Evolutionary conservation across 2,113 vertebrate genomes (phyloP).

Genomic region (Mirounga angustirostris): DNA sequence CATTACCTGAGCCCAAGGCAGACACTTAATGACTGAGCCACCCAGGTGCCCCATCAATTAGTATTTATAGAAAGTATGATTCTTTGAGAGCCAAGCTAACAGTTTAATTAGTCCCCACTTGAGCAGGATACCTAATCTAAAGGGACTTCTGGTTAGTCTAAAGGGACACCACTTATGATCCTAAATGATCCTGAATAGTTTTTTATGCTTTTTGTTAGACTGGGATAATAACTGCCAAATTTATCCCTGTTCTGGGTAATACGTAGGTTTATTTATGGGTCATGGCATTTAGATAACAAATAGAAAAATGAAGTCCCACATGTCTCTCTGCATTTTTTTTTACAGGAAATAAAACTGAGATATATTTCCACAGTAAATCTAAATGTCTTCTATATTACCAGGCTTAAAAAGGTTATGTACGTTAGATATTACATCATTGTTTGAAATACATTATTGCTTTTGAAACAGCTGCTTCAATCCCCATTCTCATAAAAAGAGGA

Average conservation of each 20-base stretch:
- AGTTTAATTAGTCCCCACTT: not conserved
- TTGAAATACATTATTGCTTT: constrained; percentile 76
- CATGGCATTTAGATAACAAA: constrained; percentile 53
- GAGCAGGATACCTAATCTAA: not conserved
- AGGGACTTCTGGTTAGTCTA: not conserved
- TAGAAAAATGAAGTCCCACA: constrained; percentile 58
- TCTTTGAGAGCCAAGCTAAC: not conserved
- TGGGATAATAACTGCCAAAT: not conserved
- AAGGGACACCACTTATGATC: not conserved
- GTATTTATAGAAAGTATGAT: not conserved
- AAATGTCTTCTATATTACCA: constrained; percentile 61
- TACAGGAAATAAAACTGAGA: constrained; percentile 74
- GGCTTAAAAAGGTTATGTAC: constrained; percentile 78
- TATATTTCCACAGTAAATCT: constrained; percentile 73
- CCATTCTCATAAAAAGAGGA: constrained; percentile 78
- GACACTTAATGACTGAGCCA: too few relatives aligned
- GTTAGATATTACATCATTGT: constrained; percentile 80
- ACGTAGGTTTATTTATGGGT: constrained; percentile 52
- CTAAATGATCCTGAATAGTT: not conserved
- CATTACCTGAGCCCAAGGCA: too few relatives aligned
- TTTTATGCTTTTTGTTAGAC: not conserved
- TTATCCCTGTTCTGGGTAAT: not conserved
- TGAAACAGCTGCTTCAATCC: constrained; percentile 77
- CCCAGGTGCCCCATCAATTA: too few relatives aligned
- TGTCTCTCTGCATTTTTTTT: constrained; percentile 29